phyloP scores from a whole-genome alignment of 2,113 vertebrate species.

The Tapirus terrestris region DNA sequence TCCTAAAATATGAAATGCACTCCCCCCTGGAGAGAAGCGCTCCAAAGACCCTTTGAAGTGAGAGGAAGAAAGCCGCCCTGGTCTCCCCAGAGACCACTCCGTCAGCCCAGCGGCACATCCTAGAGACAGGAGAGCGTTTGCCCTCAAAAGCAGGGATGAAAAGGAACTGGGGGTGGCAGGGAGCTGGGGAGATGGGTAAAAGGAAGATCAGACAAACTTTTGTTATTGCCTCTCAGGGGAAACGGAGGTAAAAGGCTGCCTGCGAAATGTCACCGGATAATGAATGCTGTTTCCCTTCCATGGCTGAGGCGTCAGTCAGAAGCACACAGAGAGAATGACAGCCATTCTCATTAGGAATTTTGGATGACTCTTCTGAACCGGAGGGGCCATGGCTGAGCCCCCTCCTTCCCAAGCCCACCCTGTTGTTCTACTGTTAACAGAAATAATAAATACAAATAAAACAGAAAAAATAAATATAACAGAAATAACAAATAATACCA shows the following conservation, averaged over 20 bases:
- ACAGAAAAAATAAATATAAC: not conserved
- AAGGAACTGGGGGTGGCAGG: slow-evolving; percentile 12
- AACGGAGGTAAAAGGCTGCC: slow-evolving; percentile 60
- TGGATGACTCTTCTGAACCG: not conserved
- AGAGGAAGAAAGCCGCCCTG: slow-evolving; percentile 19
- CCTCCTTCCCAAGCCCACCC: not conserved
- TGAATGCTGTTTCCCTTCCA: slow-evolving; percentile 29
- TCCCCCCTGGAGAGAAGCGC: not conserved
- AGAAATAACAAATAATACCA: not conserved
- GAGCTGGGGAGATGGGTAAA: not conserved
- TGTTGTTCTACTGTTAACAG: not conserved
- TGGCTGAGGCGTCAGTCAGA: not conserved
- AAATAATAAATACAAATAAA: not conserved
- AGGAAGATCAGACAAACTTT: slow-evolving; percentile 70
- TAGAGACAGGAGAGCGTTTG: not conserved
- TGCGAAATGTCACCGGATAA: slow-evolving; percentile 72
- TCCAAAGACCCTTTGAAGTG: slow-evolving; percentile 61
- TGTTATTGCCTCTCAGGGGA: slow-evolving; percentile 69
- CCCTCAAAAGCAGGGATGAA: slow-evolving; percentile 56
- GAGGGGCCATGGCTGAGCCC: not conserved
- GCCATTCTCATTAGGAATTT: not conserved
- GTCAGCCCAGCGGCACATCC: not conserved
- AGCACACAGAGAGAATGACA: not conserved
- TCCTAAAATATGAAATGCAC: not conserved
- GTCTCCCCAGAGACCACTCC: slow-evolving; percentile 15